Percentiles rank a stretch among this genome's conserved stretches.
Conservation (phyloP, 2,113 vertebrate species). For the Typhlomys cinereus region DNA sequence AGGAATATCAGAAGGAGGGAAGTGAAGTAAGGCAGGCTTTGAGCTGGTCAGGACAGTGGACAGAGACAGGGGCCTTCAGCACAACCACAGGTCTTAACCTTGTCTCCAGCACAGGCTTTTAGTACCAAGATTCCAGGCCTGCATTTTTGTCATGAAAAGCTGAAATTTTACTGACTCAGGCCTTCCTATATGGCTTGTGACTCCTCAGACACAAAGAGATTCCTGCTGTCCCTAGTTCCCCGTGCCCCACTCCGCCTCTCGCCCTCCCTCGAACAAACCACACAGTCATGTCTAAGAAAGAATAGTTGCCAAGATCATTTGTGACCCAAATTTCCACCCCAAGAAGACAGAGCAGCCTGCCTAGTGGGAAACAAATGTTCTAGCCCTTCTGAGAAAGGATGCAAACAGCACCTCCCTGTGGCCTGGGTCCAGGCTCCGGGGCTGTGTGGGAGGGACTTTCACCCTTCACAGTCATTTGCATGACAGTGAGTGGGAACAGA, state of each 20-base stretch:
- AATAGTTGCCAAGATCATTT: constrained; percentile 61
- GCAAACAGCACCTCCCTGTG: constrained; percentile 46
- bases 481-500: not conserved
- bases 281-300: constrained; percentile 60
- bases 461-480: constrained; percentile 12
- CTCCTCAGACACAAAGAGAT: not conserved
- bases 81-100: not conserved
- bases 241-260: not conserved
- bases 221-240: not conserved
- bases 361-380: constrained; percentile 59
- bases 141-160: not conserved
- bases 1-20: not conserved
- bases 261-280: constrained; percentile 34
- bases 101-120: constrained; percentile 16
- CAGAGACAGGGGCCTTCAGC: not conserved
- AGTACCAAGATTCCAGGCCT: not conserved
- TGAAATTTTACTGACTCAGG: constrained; percentile 12
- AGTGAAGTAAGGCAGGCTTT: not conserved
- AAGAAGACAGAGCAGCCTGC: constrained; percentile 62
- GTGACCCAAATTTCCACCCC: constrained; percentile 73
- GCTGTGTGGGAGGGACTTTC: constrained; percentile 37
- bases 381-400: constrained; percentile 48
- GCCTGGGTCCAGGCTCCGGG: constrained; percentile 45
- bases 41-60: not conserved
- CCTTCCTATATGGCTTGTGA: not conserved